phyloP scores from a whole-genome alignment of 2,888 invertebrate species.

The Dyspetes luteomarginatus region DNA sequence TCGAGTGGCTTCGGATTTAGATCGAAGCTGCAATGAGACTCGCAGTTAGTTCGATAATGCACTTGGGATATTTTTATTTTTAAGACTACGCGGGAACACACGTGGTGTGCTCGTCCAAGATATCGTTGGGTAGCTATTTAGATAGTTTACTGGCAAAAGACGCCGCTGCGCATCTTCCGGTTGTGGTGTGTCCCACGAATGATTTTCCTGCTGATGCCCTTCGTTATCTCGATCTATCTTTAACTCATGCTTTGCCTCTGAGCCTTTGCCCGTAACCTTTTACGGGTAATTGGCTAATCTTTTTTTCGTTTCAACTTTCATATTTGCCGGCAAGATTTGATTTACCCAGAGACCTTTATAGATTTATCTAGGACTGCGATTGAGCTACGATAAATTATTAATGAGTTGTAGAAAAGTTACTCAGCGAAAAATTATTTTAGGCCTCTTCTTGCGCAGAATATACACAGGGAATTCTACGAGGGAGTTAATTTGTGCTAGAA shows the following conservation, averaged over 20 bases:
- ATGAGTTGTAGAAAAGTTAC: too few species aligned
- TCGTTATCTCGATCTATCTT: slow-evolving; percentile 35
- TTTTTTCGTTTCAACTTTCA: neutral
- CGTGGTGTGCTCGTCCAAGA: slow-evolving; percentile 25
- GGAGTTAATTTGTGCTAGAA: too few species aligned
- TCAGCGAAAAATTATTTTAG: too few species aligned
- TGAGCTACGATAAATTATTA: too few species aligned
- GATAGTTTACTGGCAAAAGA: slow-evolving; percentile 35
- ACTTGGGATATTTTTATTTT: neutral
- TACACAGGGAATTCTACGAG: too few species aligned
- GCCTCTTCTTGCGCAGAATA: too few species aligned
- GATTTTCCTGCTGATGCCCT: slow-evolving; percentile 20
- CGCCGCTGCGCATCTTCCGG: neutral
- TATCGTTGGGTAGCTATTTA: slow-evolving; percentile 34
- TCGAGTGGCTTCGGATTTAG: slow-evolving; percentile 9
- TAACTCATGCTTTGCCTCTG: slow-evolving; percentile 27
- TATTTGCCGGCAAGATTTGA: neutral
- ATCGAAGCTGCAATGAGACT: slow-evolving; percentile 16
- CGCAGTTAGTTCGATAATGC: slow-evolving; percentile 21
- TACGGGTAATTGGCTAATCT: neutral
- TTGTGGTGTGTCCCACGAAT: slow-evolving; percentile 4
- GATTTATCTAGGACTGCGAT: neutral
- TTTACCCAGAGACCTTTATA: neutral
- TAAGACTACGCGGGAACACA: neutral
- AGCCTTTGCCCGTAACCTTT: too few species aligned